Conservation (phyloP, 2,797 vertebrate species). For the Sternotherus odoratus region DNA sequence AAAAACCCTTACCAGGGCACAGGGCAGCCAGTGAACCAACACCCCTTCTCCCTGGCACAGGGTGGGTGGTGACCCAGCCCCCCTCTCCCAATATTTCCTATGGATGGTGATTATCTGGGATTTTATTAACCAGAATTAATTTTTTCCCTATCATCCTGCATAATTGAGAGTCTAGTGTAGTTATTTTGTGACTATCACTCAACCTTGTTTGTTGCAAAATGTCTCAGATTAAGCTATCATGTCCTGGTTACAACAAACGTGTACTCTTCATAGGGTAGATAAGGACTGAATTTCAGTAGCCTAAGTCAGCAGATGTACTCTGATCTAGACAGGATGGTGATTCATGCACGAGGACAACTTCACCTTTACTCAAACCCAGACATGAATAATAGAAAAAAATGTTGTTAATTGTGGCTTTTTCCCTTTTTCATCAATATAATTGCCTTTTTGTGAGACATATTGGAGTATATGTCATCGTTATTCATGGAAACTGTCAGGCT, state of each 20-base stretch:
- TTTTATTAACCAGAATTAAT: no score
- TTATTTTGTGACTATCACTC: background rate
- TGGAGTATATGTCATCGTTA: slow-evolving; percentile 38
- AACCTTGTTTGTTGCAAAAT: background rate
- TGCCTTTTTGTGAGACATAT: slow-evolving; percentile 22
- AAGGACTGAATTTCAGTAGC: background rate
- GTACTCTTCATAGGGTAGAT: background rate
- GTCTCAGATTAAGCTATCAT: background rate
- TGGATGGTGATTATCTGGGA: no score
- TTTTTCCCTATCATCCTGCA: no score
- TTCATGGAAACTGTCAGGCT: slow-evolving; percentile 62
- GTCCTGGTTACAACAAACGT: background rate
- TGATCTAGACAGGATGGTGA: background rate
- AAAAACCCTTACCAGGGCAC: no score
- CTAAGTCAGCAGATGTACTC: background rate
- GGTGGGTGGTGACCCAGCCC: no score
- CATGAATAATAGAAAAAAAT: slow-evolving; percentile 31
- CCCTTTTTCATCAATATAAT: slow-evolving; percentile 18
- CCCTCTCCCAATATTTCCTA: no score
- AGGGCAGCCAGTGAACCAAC: no score
- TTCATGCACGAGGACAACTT: background rate
- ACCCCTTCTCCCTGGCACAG: no score
- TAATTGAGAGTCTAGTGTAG: no score
- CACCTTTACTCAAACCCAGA: background rate
- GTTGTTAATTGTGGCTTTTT: background rate